These are phyloP conservation scores for Drosophila funebris DNA, from an alignment of 1,140 invertebrate genomes.

Conservation along the genomic window DNA sequence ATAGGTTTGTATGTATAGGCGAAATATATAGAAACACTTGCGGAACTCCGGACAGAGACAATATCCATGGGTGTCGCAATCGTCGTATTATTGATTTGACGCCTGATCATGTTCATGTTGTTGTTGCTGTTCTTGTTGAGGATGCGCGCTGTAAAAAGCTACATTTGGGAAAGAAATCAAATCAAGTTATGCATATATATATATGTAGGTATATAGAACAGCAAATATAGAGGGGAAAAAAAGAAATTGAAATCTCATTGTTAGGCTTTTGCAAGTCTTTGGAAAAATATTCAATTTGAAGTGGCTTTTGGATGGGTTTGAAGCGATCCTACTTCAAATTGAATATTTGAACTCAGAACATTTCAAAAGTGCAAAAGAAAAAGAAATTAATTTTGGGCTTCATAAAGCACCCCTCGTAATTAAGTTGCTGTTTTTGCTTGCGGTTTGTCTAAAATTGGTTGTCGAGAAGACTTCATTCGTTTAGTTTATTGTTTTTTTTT, in stretches of 20 bases:
- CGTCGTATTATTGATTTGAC: conserved; percentile 37
- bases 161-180: conserved; percentile 81
- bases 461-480: conserved; percentile 35
- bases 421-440: conserved; percentile 47
- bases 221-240: conserved; percentile 47
- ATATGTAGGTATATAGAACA: conserved; percentile 58
- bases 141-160: conserved; percentile 71
- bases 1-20: conserved; percentile 35
- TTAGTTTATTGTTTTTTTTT: conserved; percentile 32
- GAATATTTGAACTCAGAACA: conserved; percentile 52
- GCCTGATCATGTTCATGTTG: conserved; percentile 34
- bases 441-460: conserved; percentile 45
- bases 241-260: conserved; percentile 45
- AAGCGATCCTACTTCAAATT: conserved; percentile 54
- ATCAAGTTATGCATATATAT: conserved; percentile 73
- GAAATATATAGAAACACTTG: conserved; percentile 50
- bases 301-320: too few species aligned
- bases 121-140: conserved; percentile 51
- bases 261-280: conserved; percentile 36
- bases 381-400: conserved; percentile 15
- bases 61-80: conserved; percentile 39
- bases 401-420: conserved; percentile 31
- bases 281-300: conserved; percentile 64
- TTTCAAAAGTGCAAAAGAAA: conserved; percentile 34
- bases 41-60: conserved; percentile 50